These are phyloP conservation scores for Cheiracanthium punctorium DNA, from an alignment of 2,888 invertebrate genomes.

Conservation along the genomic window DNA sequence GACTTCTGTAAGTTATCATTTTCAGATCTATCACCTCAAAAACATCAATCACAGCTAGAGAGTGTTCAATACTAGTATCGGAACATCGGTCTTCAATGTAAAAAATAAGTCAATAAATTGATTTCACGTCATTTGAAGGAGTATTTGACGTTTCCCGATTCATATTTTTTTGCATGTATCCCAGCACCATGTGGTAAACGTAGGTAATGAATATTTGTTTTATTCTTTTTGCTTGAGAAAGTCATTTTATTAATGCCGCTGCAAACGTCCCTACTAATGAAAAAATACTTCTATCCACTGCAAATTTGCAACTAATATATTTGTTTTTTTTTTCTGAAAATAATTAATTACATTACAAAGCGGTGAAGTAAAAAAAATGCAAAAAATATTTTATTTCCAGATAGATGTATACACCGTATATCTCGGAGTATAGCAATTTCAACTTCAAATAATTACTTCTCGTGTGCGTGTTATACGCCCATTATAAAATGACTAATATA, in stretches of 20 bases:
- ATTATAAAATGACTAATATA: too few relatives aligned
- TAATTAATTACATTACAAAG: too few relatives aligned
- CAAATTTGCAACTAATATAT: too few relatives aligned
- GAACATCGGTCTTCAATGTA: constrained; percentile 50
- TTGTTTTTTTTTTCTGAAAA: too few relatives aligned
- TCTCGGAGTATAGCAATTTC: too few relatives aligned
- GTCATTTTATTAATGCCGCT: neutral
- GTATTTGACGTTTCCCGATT: constrained; percentile 54
- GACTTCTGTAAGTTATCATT: constrained; percentile 19
- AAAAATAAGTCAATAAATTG: constrained; percentile 61
- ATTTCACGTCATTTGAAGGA: constrained; percentile 54
- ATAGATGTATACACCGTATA: too few relatives aligned
- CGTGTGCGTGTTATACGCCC: too few relatives aligned
- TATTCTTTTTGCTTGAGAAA: neutral
- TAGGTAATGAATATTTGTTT: constrained; percentile 3
- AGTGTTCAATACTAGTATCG: constrained; percentile 42
- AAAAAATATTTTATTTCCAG: too few relatives aligned
- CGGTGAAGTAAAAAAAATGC: too few relatives aligned
- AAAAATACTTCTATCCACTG: too few relatives aligned
- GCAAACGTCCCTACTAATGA: neutral
- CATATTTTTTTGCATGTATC: constrained; percentile 14
- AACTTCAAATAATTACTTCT: too few relatives aligned
- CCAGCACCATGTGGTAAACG: neutral
- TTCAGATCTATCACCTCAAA: constrained; percentile 19
- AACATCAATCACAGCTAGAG: constrained; percentile 46